Evolutionary conservation across 2,113 vertebrate genomes (phyloP), one percentile per base, ranked within the genome.

Genomic region (Muscicapa adusta): DNA sequence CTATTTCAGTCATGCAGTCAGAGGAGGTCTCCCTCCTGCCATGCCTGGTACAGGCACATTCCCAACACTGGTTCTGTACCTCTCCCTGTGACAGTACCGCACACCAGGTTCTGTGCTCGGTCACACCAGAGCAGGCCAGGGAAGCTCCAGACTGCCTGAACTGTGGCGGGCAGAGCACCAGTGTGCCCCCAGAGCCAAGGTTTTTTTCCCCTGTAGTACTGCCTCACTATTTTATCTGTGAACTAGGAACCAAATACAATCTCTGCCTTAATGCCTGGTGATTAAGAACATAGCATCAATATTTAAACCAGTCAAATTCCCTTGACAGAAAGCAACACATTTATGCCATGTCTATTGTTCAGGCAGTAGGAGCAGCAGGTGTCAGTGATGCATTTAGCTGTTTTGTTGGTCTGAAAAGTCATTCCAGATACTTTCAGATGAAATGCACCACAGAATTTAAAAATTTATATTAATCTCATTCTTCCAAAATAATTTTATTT

Each of bases 391-490:
- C 28, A n/a, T 75, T 78, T 65, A 65, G 54, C 34, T 33, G 47
- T 54, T 82, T 16, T 54, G 38, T 18, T 85, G 24, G 50, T 66
- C 68, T 85, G 62, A 82, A 83, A 91, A 93, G 29, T 61, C 81
- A 75, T 54, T 83, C 51, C 63, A 83, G 57, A 79, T 43, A 57
- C 38, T 88, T 85, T 29, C 14, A 66, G 16, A 76, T 34, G n/a
- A 94, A 76, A 89, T 51, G 34, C 6, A 6, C 17, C 33, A 68
- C 24, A 74, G 29, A 91, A 89, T 34, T 88, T 6, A 26, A 84
- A 85, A 60, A 79, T 23, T 51, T 38, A 40, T 62, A 94, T 85
- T 84, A 72, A 71, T 65, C 67, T 75, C 61, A 89, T 82, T 70
- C 53, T 94, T 91, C 34, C 38, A 91, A 93, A 94, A 79, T 70